Percentiles rank a stretch among this genome's conserved stretches.
Evolutionary conservation across 1,140 invertebrate species (phyloP).

Genomic region (Calliopsis andreniformis): DNA sequence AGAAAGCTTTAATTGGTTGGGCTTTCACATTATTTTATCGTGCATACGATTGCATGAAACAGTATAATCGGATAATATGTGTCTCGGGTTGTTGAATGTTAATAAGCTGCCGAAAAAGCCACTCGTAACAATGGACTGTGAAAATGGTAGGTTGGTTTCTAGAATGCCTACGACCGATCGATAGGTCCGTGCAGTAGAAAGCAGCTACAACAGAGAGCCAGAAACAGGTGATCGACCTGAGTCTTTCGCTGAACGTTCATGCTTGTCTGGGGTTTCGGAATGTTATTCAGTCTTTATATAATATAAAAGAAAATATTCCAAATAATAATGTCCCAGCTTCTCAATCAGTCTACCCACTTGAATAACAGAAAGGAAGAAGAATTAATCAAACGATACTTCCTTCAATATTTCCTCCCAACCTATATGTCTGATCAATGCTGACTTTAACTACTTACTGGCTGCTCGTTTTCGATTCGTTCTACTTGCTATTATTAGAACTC

Average conservation of each 20-base stretch:
- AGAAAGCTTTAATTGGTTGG: slow-evolving; percentile 13
- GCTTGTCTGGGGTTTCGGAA: slow-evolving; percentile 2
- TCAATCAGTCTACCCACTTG: too few relatives aligned
- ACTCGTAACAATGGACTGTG: slow-evolving; percentile 51
- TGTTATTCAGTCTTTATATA: not conserved
- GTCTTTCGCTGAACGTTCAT: slow-evolving; percentile 53
- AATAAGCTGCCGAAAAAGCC: slow-evolving; percentile 39
- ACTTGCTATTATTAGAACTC: not conserved
- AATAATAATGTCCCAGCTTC: too few relatives aligned
- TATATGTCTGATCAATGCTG: not conserved
- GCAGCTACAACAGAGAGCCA: slow-evolving; percentile 48
- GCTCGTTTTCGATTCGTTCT: not conserved
- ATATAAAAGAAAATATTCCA: not conserved
- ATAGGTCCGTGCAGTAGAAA: slow-evolving; percentile 55
- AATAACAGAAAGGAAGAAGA: too few relatives aligned
- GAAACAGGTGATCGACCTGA: slow-evolving; percentile 64
- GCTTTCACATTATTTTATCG: slow-evolving; percentile 10
- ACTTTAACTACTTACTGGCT: not conserved
- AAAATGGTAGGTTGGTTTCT: slow-evolving; percentile 60
- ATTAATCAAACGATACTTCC: too few relatives aligned
- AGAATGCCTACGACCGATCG: slow-evolving; percentile 61
- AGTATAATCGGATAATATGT: not conserved
- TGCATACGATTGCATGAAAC: not conserved
- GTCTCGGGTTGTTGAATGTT: slow-evolving; percentile 20
- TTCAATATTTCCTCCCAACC: not conserved